These are phyloP conservation scores for Odocoileus virginianus DNA, from an alignment of 2,113 vertebrate genomes.

Conservation along the genomic window DNA sequence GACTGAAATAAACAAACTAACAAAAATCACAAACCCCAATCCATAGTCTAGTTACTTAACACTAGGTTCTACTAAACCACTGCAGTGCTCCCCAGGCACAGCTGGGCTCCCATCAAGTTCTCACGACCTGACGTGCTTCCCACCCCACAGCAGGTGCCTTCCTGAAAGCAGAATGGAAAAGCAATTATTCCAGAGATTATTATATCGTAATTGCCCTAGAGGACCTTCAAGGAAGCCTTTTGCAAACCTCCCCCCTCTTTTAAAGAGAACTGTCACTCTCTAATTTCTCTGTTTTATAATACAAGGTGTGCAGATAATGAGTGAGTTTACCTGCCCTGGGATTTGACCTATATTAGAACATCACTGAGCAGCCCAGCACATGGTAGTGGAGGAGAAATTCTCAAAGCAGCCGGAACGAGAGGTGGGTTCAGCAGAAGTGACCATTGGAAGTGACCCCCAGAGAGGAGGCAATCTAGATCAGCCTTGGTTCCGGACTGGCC, in stretches of 20 bases:
- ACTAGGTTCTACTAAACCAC: not conserved
- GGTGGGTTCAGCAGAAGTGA: not conserved
- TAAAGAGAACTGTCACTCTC: not conserved
- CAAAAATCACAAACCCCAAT: not conserved
- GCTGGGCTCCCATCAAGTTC: not conserved
- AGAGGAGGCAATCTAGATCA: not conserved
- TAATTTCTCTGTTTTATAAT: not conserved
- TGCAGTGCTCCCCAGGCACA: not conserved
- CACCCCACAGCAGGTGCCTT: not conserved
- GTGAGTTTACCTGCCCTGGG: not conserved
- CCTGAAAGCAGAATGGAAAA: not conserved
- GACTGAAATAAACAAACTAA: not conserved
- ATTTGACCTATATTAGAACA: not conserved
- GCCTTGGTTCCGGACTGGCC: not conserved
- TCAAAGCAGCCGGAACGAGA: not conserved
- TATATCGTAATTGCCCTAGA: not conserved
- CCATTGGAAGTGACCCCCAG: rapidly evolving
- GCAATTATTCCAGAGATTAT: not conserved
- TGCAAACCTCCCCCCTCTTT: not conserved
- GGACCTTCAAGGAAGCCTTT: not conserved
- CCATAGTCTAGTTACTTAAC: not conserved
- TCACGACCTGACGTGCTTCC: rapidly evolving
- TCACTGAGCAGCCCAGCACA: no score
- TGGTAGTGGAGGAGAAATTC: not conserved
- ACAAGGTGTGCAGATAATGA: not conserved